phyloP scores from a whole-genome alignment of 2,113 vertebrate species.

The Miniopterus natalensis region DNA sequence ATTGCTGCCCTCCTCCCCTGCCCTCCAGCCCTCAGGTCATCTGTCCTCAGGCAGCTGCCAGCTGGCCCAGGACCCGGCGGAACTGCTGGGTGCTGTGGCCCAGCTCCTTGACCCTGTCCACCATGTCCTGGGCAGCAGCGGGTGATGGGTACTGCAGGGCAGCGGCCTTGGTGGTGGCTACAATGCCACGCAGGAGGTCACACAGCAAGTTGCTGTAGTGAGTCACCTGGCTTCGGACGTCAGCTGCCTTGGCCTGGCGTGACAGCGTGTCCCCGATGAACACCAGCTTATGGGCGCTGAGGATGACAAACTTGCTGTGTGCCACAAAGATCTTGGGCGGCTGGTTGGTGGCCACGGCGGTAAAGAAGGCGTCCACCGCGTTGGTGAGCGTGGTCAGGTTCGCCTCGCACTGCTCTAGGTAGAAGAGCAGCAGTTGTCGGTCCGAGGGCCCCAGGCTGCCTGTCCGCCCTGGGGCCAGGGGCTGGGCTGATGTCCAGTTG shows the following conservation, averaged over 20 bases:
- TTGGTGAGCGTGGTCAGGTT: slow-evolving; percentile 96
- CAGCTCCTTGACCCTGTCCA: slow-evolving; percentile 95
- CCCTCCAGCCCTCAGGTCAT: background rate
- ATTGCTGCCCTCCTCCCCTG: rapidly evolving
- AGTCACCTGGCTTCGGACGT: slow-evolving; percentile 93
- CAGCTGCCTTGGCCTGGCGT: slow-evolving; percentile 95
- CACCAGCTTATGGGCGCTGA: slow-evolving; percentile 98
- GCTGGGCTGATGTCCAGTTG: slow-evolving; percentile 93
- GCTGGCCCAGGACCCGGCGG: slow-evolving; percentile 94
- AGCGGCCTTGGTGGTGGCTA: slow-evolving; percentile 95
- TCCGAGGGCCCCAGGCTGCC: slow-evolving; percentile 89
- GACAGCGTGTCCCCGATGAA: slow-evolving; percentile 98
- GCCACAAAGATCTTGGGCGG: slow-evolving; percentile 98
- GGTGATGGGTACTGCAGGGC: slow-evolving; percentile 96
- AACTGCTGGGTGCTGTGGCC: slow-evolving; percentile 96
- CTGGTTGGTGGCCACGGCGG: slow-evolving; percentile 94
- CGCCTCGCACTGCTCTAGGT: slow-evolving; percentile 97
- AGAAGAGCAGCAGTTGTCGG: slow-evolving; percentile 97
- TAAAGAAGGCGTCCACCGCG: slow-evolving; percentile 96
- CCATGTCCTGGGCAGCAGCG: slow-evolving; percentile 94
- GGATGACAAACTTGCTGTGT: slow-evolving; percentile 99
- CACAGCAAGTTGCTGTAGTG: slow-evolving; percentile 98
- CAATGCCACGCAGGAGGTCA: slow-evolving; percentile 97
- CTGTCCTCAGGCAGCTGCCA: slow-evolving; percentile 91
- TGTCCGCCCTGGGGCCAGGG: slow-evolving; percentile 85